These are phyloP conservation scores for Podabrus alpinus DNA, from an alignment of 2,888 invertebrate species.

Conservation along the genomic window DNA sequence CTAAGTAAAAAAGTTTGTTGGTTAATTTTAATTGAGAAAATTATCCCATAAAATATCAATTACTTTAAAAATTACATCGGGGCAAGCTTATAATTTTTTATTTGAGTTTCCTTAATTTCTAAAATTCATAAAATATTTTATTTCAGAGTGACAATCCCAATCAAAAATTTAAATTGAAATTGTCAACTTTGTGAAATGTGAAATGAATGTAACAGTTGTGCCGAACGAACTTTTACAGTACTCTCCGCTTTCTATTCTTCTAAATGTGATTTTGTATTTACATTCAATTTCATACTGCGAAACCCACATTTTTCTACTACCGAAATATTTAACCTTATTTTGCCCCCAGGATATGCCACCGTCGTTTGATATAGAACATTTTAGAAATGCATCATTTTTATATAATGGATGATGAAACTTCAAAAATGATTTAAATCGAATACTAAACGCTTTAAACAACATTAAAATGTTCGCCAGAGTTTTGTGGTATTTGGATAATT, in stretches of 20 bases:
- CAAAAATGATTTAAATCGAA: slow-evolving; percentile 3
- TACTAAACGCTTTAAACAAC: background rate
- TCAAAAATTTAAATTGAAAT: slow-evolving; percentile 32
- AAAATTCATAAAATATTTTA: background rate
- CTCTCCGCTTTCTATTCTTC: slow-evolving; percentile 20
- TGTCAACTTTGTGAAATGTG: slow-evolving; percentile 20
- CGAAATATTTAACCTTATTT: slow-evolving; percentile 18
- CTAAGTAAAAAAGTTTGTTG: background rate
- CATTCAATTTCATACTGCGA: slow-evolving; percentile 24
- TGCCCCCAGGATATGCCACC: background rate
- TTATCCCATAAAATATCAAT: background rate
- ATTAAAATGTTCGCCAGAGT: background rate
- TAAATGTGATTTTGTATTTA: slow-evolving; percentile 27
- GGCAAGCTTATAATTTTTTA: background rate
- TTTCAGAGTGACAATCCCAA: slow-evolving; percentile 25
- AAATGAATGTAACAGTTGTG: slow-evolving; percentile 24
- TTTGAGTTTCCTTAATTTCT: background rate
- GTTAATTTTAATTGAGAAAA: background rate
- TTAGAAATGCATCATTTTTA: slow-evolving; percentile 4
- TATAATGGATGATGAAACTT: background rate
- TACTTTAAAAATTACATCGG: background rate
- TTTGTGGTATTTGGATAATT: background rate
- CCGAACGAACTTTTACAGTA: slow-evolving; percentile 19
- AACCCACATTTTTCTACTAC: slow-evolving; percentile 21
- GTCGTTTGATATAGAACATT: slow-evolving; percentile 13